These are phyloP conservation scores for Taurulus bubalis DNA, from an alignment of 2,113 vertebrate species.

Conservation along the genomic window DNA sequence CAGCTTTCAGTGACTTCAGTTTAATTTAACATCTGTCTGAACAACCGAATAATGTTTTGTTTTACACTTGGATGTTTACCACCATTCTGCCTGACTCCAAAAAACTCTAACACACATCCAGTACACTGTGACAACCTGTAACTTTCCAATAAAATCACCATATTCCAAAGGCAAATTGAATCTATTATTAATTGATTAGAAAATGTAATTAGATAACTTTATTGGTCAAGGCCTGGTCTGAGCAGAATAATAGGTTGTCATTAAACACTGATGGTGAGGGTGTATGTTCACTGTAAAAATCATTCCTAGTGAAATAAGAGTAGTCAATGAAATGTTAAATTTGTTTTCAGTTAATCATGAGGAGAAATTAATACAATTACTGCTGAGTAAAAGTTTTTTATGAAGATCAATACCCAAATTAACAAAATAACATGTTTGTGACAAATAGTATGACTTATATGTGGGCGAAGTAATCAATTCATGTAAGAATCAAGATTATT, in stretches of 20 bases:
- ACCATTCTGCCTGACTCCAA: too few relatives aligned
- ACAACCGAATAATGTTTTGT: too few relatives aligned
- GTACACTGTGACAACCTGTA: too few relatives aligned
- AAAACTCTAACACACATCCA: too few relatives aligned
- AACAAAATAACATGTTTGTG: neutral
- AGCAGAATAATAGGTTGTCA: constrained; percentile 58
- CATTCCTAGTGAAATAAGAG: neutral
- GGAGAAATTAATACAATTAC: neutral
- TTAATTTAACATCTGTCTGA: constrained; percentile 12
- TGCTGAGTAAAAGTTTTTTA: neutral
- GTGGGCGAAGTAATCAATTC: too few relatives aligned
- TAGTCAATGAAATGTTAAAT: constrained; percentile 9
- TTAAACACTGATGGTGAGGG: constrained; percentile 57
- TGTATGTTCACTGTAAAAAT: constrained; percentile 3
- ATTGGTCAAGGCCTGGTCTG: constrained; percentile 42
- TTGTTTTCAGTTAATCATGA: constrained; percentile 9
- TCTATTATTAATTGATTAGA: constrained; percentile 56
- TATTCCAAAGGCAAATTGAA: too few relatives aligned
- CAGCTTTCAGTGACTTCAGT: neutral
- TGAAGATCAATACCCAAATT: neutral
- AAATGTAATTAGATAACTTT: constrained; percentile 61
- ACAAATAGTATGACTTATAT: neutral
- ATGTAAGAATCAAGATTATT: neutral
- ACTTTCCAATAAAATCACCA: too few relatives aligned
- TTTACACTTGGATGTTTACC: too few relatives aligned